Evolutionary conservation across 2,797 vertebrate species (phyloP).

Genomic region (Discoglossus pictus): DNA sequence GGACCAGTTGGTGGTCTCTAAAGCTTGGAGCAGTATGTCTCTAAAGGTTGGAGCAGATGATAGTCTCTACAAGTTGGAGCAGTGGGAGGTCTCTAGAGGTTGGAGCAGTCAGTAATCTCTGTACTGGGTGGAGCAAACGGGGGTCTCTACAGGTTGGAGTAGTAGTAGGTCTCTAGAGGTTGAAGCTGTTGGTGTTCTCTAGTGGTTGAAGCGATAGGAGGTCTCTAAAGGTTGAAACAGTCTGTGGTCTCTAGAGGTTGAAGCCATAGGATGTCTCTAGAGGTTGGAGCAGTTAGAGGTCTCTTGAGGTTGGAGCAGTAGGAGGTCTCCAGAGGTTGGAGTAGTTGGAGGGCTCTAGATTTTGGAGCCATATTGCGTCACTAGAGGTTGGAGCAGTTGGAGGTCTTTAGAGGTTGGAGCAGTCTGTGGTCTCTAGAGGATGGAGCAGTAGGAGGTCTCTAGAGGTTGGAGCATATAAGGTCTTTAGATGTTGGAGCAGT

Average conservation of each 20-base stretch:
- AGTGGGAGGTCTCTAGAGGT: too few species aligned
- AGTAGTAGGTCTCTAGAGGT: too few species aligned
- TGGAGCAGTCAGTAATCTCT: too few species aligned
- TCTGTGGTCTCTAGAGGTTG: neutral
- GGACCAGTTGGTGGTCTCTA: too few species aligned
- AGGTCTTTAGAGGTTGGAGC: too few species aligned
- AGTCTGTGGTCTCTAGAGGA: constrained; percentile 3
- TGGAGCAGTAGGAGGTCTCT: constrained; percentile 1
- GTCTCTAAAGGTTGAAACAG: constrained; percentile 7
- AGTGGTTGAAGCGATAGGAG: neutral
- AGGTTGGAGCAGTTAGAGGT: too few species aligned
- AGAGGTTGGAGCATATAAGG: constrained; percentile 3
- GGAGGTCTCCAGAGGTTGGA: constrained; percentile 7
- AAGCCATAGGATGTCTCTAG: constrained; percentile 1
- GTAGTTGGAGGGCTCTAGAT: constrained; percentile 1
- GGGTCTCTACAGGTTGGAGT: neutral
- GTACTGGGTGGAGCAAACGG: constrained; percentile 3
- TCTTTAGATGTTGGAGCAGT: too few species aligned
- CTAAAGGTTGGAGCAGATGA: too few species aligned
- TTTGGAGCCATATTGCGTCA: neutral
- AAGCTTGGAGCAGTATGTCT: too few species aligned
- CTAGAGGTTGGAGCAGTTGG: neutral
- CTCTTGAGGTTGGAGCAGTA: neutral
- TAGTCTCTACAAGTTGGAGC: too few species aligned
- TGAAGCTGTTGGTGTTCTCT: too few species aligned